Evolutionary conservation across 2,113 vertebrate genomes (phyloP), one percentile per base, ranked within the genome.

Genomic region (Xenus cinereus): DNA sequence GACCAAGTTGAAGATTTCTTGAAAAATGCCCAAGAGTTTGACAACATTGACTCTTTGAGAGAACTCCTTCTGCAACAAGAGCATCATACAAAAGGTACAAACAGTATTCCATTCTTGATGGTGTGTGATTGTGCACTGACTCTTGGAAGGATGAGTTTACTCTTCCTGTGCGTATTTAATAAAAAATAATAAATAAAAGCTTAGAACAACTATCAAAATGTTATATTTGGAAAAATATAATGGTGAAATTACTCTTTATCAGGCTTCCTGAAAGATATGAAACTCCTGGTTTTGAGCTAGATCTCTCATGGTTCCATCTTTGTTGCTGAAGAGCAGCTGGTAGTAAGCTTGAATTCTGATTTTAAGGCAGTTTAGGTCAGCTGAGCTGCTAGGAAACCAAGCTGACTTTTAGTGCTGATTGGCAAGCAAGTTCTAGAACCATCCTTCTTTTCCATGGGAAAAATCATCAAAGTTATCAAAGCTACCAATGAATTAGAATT

Each of bases 1-100:
- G 98, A 99, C 81, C 97, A 98, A 97, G 97, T 98, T 37, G 99
- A 99, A 97, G 98, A 98, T 54, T 98, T 99, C 32, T 97, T 98
- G 93, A 96, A 97, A 84, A 96, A 91, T 26, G 75, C 95, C 32
- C 96, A 96, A n/a, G 97, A 98, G 53, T 98, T 98, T 88, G 97
- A 98, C 32, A 96, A 79, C 46, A 37, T 93, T 2, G 98, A 98
- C 6, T 92, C 96, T 53, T 91, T 98, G 93, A 95, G 93, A 86
- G 98, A 98, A 9, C 95, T 98, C 14, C 97, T 98, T 71, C 96
- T 97, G 57, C 98, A 97, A 46, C 98, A 98, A 74, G 95, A 98
- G 57, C 93, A 93, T 90, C 97, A 98, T 90, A 98, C 98, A 75
- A 99, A 97, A 99, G 99, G 99, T 98, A 98, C 87, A 95, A 77